Conservation (phyloP, 2,113 vertebrate species). For the Lynx canadensis region DNA sequence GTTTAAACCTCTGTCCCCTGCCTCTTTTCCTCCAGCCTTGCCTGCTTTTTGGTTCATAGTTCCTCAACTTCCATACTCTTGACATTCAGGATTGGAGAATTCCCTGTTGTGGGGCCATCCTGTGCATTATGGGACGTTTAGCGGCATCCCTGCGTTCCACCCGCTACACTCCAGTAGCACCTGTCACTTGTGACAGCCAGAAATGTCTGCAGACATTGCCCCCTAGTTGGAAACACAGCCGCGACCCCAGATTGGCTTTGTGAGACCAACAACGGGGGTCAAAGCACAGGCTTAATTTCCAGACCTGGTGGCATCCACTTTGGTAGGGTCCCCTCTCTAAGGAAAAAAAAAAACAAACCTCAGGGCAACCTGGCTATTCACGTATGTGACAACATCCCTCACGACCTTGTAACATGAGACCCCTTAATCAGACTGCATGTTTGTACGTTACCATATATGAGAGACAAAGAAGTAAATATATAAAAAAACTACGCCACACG, state of each 20-base stretch:
- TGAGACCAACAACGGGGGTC: not conserved
- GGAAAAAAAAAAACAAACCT: too few relatives aligned
- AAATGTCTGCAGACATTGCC: not conserved
- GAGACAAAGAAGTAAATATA: too few relatives aligned
- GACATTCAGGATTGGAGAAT: not conserved
- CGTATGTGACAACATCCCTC: too few relatives aligned
- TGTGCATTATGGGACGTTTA: rapidly evolving
- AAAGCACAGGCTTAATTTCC: too few relatives aligned
- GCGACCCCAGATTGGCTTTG: not conserved
- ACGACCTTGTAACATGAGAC: too few relatives aligned
- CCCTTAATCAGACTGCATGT: too few relatives aligned
- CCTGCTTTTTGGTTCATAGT: not conserved
- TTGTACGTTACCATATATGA: too few relatives aligned
- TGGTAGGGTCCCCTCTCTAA: not conserved
- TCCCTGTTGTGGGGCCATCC: not conserved
- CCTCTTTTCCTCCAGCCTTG: not conserved
- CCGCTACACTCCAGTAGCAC: not conserved
- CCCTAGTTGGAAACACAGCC: not conserved
- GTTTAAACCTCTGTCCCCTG: too few relatives aligned
- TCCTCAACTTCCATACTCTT: not conserved
- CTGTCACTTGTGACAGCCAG: not conserved
- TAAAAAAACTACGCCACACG: too few relatives aligned
- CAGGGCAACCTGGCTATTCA: too few relatives aligned
- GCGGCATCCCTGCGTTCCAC: not conserved
- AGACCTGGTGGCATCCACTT: rapidly evolving